These are phyloP conservation scores for Hecatera dysodea DNA, from an alignment of 2,888 invertebrate species.

Conservation along the genomic window DNA sequence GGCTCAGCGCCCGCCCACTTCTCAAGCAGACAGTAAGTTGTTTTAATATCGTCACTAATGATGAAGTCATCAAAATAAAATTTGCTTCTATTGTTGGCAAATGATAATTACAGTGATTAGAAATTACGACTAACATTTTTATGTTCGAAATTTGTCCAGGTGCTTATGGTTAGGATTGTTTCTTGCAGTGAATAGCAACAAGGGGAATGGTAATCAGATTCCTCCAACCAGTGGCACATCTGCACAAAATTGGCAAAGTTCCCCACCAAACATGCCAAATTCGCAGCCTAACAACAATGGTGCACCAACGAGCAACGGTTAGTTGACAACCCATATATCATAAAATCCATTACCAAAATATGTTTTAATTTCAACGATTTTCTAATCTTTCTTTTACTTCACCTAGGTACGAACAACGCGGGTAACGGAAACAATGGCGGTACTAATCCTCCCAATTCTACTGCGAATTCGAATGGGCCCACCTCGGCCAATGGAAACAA, in stretches of 20 bases:
- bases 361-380: slow-evolving; percentile 35
- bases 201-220: slow-evolving; percentile 85
- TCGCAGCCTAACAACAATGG: slow-evolving; percentile 88
- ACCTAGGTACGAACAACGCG: slow-evolving; percentile 83
- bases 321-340: slow-evolving; percentile 59
- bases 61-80: slow-evolving; percentile 71
- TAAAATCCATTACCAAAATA: slow-evolving; percentile 41
- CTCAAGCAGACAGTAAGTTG: slow-evolving; percentile 89
- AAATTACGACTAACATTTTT: slow-evolving; percentile 56
- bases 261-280: slow-evolving; percentile 87
- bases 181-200: slow-evolving; percentile 89
- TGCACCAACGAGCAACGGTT: slow-evolving; percentile 87
- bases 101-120: slow-evolving; percentile 63
- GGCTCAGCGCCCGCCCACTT: slow-evolving; percentile 88
- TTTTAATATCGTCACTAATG: slow-evolving; percentile 68
- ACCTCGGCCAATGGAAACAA: slow-evolving; percentile 83
- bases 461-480: slow-evolving; percentile 82
- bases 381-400: slow-evolving; percentile 24
- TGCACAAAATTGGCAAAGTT: slow-evolving; percentile 86
- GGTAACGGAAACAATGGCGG: slow-evolving; percentile 85
- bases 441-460: slow-evolving; percentile 85
- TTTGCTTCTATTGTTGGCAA: slow-evolving; percentile 65
- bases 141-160: slow-evolving; percentile 44
- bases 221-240: slow-evolving; percentile 85
- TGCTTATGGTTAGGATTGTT: slow-evolving; percentile 68